Conservation (phyloP, 2,888 invertebrate species). For the Athrips mouffetella region DNA sequence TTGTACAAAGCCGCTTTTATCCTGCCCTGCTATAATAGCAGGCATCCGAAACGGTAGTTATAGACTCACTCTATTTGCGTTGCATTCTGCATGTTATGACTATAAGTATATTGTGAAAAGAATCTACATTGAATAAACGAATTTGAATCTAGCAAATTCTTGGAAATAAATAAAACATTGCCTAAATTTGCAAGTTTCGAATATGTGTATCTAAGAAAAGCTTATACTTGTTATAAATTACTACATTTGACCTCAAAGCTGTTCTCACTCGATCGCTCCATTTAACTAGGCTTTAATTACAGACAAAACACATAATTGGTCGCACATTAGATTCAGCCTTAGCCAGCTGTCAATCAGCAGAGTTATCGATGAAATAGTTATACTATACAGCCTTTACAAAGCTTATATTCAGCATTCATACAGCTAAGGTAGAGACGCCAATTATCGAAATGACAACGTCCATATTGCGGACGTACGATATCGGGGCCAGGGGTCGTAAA, state of each 20-base stretch:
- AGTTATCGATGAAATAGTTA: slow-evolving; percentile 34
- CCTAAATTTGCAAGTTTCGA: too few relatives aligned
- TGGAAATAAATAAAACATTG: too few relatives aligned
- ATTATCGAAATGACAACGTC: slow-evolving; percentile 74
- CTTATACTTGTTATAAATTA: slow-evolving; percentile 32
- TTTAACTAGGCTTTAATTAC: slow-evolving; percentile 38
- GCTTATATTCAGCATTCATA: too few relatives aligned
- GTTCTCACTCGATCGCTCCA: slow-evolving; percentile 28
- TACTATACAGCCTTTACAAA: slow-evolving; percentile 2
- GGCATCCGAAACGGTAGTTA: too few relatives aligned
- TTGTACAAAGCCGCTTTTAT: too few relatives aligned
- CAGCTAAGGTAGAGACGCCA: slow-evolving; percentile 42
- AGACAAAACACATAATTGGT: slow-evolving; percentile 57
- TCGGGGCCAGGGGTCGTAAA: slow-evolving; percentile 25
- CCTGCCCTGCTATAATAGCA: too few relatives aligned
- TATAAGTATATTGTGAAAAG: too few relatives aligned
- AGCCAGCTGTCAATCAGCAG: slow-evolving; percentile 63
- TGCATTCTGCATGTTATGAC: too few relatives aligned
- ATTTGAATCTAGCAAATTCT: too few relatives aligned
- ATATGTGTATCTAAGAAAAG: too few relatives aligned
- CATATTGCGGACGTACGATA: slow-evolving; percentile 46
- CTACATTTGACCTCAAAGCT: slow-evolving; percentile 48
- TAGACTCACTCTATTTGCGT: too few relatives aligned
- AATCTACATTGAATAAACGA: too few relatives aligned
- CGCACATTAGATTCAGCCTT: slow-evolving; percentile 51